Conservation (phyloP, 2,888 invertebrate genomes). For the Acleris holmiana region DNA sequence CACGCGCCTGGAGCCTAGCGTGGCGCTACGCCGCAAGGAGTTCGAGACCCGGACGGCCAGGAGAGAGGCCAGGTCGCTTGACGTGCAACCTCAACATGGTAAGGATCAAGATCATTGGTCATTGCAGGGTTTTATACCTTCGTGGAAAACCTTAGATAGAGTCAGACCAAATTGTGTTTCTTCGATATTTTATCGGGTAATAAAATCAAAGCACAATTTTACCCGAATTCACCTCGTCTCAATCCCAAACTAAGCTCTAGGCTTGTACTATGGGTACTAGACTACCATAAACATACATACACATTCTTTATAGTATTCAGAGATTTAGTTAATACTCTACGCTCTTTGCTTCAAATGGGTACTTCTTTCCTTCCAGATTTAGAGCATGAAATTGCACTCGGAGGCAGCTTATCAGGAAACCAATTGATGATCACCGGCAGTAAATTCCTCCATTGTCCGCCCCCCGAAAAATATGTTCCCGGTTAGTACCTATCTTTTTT, state of each 20-base stretch:
- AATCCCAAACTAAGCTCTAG: too few relatives aligned
- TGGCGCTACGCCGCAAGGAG: slow-evolving; percentile 89
- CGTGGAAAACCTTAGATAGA: too few relatives aligned
- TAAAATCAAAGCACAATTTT: too few relatives aligned
- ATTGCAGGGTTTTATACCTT: too few relatives aligned
- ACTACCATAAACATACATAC: too few relatives aligned
- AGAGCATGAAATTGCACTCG: slow-evolving; percentile 72
- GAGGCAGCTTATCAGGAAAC: slow-evolving; percentile 89
- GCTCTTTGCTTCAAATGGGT: background rate
- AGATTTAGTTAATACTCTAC: background rate
- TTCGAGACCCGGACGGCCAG: slow-evolving; percentile 85
- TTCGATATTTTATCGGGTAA: too few relatives aligned
- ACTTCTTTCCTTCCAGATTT: slow-evolving; percentile 62
- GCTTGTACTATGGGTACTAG: too few relatives aligned
- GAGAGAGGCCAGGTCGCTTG: slow-evolving; percentile 74
- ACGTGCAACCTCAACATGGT: slow-evolving; percentile 78
- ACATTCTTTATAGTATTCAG: too few relatives aligned
- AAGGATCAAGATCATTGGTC: slow-evolving; percentile 8
- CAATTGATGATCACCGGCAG: slow-evolving; percentile 91
- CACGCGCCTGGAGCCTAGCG: slow-evolving; percentile 89
- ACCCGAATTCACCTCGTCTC: too few relatives aligned
- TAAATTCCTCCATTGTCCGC: slow-evolving; percentile 91
- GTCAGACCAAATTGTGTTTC: too few relatives aligned
- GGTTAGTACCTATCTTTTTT: slow-evolving; percentile 52
- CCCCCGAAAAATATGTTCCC: slow-evolving; percentile 86